phyloP scores from a whole-genome alignment of 2,797 vertebrate species.

The Enteromius anoplus region DNA sequence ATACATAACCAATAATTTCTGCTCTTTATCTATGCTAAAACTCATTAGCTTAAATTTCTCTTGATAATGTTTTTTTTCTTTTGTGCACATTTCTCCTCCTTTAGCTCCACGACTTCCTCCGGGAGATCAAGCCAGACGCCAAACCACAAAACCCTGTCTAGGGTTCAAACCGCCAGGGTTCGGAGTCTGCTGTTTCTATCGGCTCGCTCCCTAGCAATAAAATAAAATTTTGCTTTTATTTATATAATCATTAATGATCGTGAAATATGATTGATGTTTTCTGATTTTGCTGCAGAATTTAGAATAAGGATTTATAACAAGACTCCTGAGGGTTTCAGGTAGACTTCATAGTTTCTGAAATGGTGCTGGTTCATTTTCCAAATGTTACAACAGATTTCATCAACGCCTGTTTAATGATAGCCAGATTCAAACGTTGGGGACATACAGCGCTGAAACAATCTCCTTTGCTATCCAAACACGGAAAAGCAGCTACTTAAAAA shows the following conservation, averaged over 20 bases:
- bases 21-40: neutral
- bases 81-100: too few relatives aligned
- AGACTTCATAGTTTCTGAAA: slow-evolving; percentile 10
- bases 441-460: neutral
- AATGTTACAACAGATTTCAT: slow-evolving; percentile 13
- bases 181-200: too few relatives aligned
- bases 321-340: slow-evolving; percentile 18
- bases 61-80: too few relatives aligned
- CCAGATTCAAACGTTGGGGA: neutral
- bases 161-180: too few relatives aligned
- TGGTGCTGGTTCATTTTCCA: neutral
- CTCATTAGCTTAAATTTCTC: too few relatives aligned
- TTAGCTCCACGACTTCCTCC: too few relatives aligned
- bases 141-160: too few relatives aligned
- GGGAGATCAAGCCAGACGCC: too few relatives aligned
- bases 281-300: neutral
- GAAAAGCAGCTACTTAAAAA: neutral
- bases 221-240: too few relatives aligned
- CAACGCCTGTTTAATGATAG: slow-evolving; percentile 3
- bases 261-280: neutral
- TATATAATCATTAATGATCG: too few relatives aligned
- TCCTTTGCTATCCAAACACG: neutral
- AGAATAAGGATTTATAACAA: slow-evolving; percentile 17
- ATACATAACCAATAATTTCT: neutral
- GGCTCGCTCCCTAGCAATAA: too few relatives aligned